Base-by-base conservation (phyloP, 2,113 vertebrate genomes). In the Morone saxatilis region DNA sequence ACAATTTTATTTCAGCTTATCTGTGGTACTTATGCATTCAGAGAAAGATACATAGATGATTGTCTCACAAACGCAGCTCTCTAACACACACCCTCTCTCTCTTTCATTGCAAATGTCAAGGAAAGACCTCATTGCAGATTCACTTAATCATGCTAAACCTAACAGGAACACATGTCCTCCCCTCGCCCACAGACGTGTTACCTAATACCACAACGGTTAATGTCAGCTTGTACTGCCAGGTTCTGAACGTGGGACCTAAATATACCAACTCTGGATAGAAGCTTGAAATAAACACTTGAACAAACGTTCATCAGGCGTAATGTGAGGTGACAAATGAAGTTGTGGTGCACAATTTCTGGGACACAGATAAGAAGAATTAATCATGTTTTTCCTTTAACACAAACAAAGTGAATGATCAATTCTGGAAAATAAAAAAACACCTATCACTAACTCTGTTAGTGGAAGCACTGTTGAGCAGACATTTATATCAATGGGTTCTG, bases 71-170 rank as follows among this genome's bases (percentile, higher is more conserved):
- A 80, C 62, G 66, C 80, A 76, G 50, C 68, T 25, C 41, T 67
- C 7, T 73, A 67, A 74, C 4, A 43, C 57, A 63, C 40, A 17
- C 65, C 16, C 43, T 16, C 51, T 9, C 13, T 81, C 25, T 45
- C n/a, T 78, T 31, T 80, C 63, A 62, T 11, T 67, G 47, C 66
- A 90, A 89, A 84, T 89, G 90, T 89, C 88, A 91, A 88, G 83
- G 83, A 78, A 88, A 83, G 57, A 74, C 80, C 74, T 81, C 67
- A 56, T 25, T 10, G 31, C 31, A 62, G 71, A 76, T 50, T 83
- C 60, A 76, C 59, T 75, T 80, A 50, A 80, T 87, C 71, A 87
- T 68, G 60, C 80, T 71, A 71, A 87, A 87, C 45, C 73, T 38
- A 76, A 74, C 72, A 78, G 76, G 71, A 78, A 73, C 56, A 79